Evolutionary conservation across 2,888 invertebrate species (phyloP), one percentile per base, ranked within the genome.

Genomic region (Pachycephus smyrnensis): DNA sequence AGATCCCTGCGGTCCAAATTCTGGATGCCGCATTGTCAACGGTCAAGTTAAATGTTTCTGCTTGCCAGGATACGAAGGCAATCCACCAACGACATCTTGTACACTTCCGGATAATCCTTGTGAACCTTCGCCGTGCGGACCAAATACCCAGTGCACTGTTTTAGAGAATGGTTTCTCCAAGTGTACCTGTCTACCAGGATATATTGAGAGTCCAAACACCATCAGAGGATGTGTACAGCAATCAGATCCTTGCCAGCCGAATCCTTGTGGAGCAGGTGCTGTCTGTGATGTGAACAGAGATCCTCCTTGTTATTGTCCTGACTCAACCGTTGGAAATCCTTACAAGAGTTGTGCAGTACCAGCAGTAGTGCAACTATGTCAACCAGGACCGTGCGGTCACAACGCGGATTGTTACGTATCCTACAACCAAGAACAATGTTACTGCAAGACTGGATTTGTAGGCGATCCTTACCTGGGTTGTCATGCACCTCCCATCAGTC

Each of bases 251-350:
- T 97, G 97, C 86, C 95, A 96, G 87, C 96, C 96, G 1, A 97
- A 96, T 88, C 95, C 95, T 11, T 97, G 97, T 86, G 97, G 97
- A 33, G 90, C 92, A 35, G 95, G 95, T 73, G 97, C 97, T 73
- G 93, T 95, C 69, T 97, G 97, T 88, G 96, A 97, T 91, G 95
- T 96, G 35, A 94, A 95, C 80, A 94, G 95, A 86, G 93, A 93
- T 82, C 97, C 97, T 32, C 94, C 96, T 23, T 98, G 98, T 91
- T 96, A 95, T 90, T 98, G 98, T 89, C 96, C 97, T n/a, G 95
- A 95, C 83, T 95, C 95, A 81, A 95, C 95, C 15, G 92, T 95
- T 80, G 98, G 97, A 84, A 97, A 97, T 93, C 97, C 97, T 23
- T 97, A 96, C 89, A 95, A 94, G 87, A 94, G 94, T 82, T 97